Evolutionary conservation across 2,113 vertebrate species (phyloP).

Genomic region (Bostrychus sinensis): DNA sequence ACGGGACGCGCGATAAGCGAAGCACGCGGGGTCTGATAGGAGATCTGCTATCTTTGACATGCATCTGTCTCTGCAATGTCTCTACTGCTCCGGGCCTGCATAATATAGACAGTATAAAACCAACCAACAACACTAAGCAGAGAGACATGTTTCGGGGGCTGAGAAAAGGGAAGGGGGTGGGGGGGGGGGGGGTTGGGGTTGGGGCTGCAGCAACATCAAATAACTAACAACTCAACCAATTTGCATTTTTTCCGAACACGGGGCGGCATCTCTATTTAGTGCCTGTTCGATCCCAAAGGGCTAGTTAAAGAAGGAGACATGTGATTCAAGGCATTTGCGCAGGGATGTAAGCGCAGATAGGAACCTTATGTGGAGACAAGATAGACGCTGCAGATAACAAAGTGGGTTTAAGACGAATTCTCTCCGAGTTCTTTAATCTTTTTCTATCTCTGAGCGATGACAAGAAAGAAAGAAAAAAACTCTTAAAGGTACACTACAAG

Average conservation of each 20-base stretch:
- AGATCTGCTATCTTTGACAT: constrained; percentile 85
- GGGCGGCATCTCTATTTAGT: constrained; percentile 63
- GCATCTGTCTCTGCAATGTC: constrained; percentile 81
- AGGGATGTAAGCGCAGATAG: constrained; percentile 70
- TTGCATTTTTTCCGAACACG: constrained; percentile 77
- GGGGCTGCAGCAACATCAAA: constrained; percentile 74
- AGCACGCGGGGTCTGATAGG: constrained; percentile 72
- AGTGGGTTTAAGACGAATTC: constrained; percentile 58
- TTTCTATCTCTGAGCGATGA: constrained; percentile 54
- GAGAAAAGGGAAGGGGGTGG: neutral
- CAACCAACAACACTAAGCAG: constrained; percentile 76
- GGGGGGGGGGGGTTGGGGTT: neutral
- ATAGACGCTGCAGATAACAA: constrained; percentile 68
- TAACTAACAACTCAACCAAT: constrained; percentile 79
- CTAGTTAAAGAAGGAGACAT: constrained; percentile 66
- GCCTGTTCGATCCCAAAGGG: constrained; percentile 72
- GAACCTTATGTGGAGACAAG: constrained; percentile 71
- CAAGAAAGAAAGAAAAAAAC: constrained; percentile 55
- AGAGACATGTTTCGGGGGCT: constrained; percentile 63
- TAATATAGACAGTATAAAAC: constrained; percentile 79
- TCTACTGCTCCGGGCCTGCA: constrained; percentile 79
- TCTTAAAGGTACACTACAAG: constrained; percentile 30
- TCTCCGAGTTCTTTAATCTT: constrained; percentile 60
- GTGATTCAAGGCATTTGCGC: constrained; percentile 70
- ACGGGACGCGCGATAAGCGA: constrained; percentile 73